Evolutionary conservation across 2,797 vertebrate genomes (phyloP).

Genomic region (Protosalanx chinensis): DNA sequence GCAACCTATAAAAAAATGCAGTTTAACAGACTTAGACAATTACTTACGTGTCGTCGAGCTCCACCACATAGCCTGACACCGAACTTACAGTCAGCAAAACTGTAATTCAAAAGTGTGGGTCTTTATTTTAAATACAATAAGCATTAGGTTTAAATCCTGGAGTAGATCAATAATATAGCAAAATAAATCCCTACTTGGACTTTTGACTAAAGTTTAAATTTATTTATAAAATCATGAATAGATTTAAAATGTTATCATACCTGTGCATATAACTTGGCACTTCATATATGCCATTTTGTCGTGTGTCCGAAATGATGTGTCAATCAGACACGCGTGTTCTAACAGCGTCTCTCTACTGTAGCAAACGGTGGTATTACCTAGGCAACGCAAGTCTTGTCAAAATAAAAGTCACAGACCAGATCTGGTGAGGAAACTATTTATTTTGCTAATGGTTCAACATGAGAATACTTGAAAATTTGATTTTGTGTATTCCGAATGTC

Average conservation of each 20-base stretch:
- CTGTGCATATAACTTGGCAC: background rate
- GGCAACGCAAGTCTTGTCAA: background rate
- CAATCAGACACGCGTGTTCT: background rate
- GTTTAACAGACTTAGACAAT: background rate
- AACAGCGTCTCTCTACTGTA: background rate
- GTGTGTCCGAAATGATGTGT: background rate
- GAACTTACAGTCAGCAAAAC: constrained; percentile 42
- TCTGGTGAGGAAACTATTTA: background rate
- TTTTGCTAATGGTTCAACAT: background rate
- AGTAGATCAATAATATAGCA: background rate
- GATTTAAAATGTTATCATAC: background rate
- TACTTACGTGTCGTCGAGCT: constrained; percentile 71
- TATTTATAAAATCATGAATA: too few species aligned
- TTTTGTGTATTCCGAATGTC: too few species aligned
- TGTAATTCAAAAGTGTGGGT: constrained; percentile 19
- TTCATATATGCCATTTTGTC: background rate
- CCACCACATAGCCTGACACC: constrained; percentile 62
- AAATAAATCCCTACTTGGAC: too few species aligned
- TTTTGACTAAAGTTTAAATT: too few species aligned
- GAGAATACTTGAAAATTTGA: too few species aligned
- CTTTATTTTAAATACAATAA: background rate
- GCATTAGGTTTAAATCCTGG: background rate
- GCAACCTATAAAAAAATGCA: background rate
- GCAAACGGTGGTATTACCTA: background rate
- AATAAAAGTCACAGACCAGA: background rate